Evolutionary conservation across 2,113 vertebrate species (phyloP).

Genomic region (Lampris megalopsis): DNA sequence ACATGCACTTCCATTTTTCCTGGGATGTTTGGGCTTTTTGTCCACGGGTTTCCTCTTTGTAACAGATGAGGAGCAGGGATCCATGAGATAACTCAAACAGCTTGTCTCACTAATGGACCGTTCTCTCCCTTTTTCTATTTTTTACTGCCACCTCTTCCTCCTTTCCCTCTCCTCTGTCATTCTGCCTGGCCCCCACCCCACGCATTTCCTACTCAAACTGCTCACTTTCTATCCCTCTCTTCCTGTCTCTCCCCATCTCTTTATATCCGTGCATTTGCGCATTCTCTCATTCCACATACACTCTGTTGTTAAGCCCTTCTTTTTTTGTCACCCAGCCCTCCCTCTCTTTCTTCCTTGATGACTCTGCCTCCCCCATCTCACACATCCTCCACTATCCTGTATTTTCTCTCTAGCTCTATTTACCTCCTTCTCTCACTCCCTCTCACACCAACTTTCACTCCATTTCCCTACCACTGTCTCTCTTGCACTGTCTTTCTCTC

Average conservation of each 20-base stretch:
- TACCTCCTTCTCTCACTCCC: not conserved
- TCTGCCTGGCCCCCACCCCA: not conserved
- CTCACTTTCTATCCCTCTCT: not conserved
- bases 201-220: not conserved
- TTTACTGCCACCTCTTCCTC: not conserved
- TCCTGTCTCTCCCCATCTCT: not conserved
- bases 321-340: too few relatives aligned
- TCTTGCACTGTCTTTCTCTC: not conserved
- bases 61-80: constrained; percentile 18
- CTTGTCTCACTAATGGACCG: constrained; percentile 11
- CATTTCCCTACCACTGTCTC: not conserved
- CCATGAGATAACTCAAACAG: constrained; percentile 23
- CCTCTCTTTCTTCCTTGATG: too few relatives aligned
- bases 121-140: constrained; percentile 1
- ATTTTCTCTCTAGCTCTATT: not conserved
- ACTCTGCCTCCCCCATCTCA: too few relatives aligned
- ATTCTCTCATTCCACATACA: too few relatives aligned
- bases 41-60: not conserved
- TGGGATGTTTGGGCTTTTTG: too few relatives aligned
- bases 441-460: constrained; percentile 9
- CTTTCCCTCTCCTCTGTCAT: constrained; percentile 19
- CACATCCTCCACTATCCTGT: too few relatives aligned
- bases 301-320: too few relatives aligned
- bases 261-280: too few relatives aligned
- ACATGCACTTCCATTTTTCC: too few relatives aligned